phyloP scores from a whole-genome alignment of 2,888 invertebrate genomes.

The Rhabditoides inermis region DNA sequence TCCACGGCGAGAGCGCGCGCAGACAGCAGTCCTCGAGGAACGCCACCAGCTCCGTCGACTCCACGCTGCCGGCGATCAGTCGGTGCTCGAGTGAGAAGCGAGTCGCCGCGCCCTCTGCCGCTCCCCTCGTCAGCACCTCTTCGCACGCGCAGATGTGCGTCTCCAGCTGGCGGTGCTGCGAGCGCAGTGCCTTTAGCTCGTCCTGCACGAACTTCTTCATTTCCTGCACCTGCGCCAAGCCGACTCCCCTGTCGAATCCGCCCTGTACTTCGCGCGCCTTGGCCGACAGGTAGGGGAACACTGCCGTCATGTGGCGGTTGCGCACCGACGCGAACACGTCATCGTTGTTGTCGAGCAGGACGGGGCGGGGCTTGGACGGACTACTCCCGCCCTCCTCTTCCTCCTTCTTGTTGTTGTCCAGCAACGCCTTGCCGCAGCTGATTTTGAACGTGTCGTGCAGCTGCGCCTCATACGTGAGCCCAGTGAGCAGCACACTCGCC shows the following conservation, averaged over 20 bases:
- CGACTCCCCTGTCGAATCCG: conserved; percentile 13
- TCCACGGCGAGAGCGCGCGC: conserved; percentile 22
- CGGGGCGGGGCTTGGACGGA: no score
- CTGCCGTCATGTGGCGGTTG: conserved; percentile 82
- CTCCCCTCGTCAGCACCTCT: conserved; percentile 57
- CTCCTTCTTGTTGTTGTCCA: background rate
- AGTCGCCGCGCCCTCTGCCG: conserved; percentile 47
- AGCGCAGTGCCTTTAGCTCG: conserved; percentile 71
- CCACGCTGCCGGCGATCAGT: conserved; percentile 60
- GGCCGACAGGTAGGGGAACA: conserved; percentile 72
- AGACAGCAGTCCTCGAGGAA: conserved; percentile 28
- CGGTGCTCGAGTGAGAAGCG: conserved; percentile 56
- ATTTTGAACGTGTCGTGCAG: conserved; percentile 79
- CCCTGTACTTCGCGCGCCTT: conserved; percentile 65
- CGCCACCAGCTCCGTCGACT: conserved; percentile 19
- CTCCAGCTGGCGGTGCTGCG: conserved; percentile 75
- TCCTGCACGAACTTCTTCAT: conserved; percentile 85
- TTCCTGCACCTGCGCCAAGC: conserved; percentile 63
- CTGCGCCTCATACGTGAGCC: conserved; percentile 82
- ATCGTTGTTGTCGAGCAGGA: conserved; percentile 45
- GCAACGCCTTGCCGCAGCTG: conserved; percentile 62
- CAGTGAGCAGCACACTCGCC: conserved; percentile 75
- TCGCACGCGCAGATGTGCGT: conserved; percentile 86
- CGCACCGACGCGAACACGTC: conserved; percentile 64
- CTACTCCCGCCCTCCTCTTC: background rate